Conservation (phyloP, 2,113 vertebrate genomes). For the Myxocyprinus asiaticus region DNA sequence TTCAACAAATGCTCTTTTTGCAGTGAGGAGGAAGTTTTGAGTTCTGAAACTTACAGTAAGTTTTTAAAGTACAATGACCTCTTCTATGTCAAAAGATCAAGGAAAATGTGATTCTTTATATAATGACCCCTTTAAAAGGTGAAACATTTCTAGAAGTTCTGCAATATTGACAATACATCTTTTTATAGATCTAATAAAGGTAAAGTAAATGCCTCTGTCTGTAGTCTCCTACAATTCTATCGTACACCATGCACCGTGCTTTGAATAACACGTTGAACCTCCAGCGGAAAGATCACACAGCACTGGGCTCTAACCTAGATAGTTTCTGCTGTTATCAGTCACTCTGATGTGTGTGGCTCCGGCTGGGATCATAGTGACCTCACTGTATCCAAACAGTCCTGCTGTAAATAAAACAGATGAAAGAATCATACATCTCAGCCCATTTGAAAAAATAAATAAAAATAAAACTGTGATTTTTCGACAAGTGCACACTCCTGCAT, state of each 20-base stretch:
- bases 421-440: neutral
- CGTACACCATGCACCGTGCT: slow-evolving; percentile 7
- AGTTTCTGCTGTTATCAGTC: slow-evolving; percentile 88
- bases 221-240: neutral
- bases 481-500: slow-evolving; percentile 17
- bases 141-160: too few species aligned
- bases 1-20: too few species aligned
- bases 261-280: slow-evolving; percentile 46
- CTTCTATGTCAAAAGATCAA: too few species aligned
- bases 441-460: neutral
- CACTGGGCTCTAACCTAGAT: slow-evolving; percentile 79
- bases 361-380: slow-evolving; percentile 89
- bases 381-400: slow-evolving; percentile 85
- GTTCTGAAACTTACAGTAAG: too few species aligned
- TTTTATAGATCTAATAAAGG: too few species aligned
- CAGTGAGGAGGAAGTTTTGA: too few species aligned
- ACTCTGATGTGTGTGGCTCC: slow-evolving; percentile 90
- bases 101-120: too few species aligned
- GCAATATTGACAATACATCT: too few species aligned
- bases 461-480: slow-evolving; percentile 17
- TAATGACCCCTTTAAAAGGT: too few species aligned
- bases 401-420: slow-evolving; percentile 53
- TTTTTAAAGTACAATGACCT: too few species aligned
- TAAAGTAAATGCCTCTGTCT: too few species aligned
- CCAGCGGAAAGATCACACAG: slow-evolving; percentile 31